Percentiles rank a stretch among this genome's conserved stretches.
Evolutionary conservation across 2,113 vertebrate species (phyloP).

Genomic region (Cyphomyrus plagiostoma): DNA sequence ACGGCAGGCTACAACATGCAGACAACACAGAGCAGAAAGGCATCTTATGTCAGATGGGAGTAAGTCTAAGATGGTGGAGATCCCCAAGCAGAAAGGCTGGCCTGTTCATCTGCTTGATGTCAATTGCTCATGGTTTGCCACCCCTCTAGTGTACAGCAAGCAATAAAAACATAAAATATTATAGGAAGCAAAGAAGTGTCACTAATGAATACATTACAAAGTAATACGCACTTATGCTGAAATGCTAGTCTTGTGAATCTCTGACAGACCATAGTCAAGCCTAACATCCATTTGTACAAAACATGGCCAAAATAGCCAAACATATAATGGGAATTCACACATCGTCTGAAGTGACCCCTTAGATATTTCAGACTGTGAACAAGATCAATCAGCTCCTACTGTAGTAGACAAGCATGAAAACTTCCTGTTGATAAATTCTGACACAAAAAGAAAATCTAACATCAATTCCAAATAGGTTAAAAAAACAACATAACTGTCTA

Average conservation of each 20-base stretch:
- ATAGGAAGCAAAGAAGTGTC: not conserved
- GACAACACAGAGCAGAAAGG: not conserved
- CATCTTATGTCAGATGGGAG: not conserved
- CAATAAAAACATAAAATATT: not conserved
- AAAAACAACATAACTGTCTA: not conserved
- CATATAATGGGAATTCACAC: not conserved
- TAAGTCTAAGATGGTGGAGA: slow-evolving; percentile 2
- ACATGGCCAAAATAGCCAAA: not conserved
- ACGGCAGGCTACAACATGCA: not conserved
- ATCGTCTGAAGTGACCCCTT: not conserved
- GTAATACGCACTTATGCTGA: not conserved
- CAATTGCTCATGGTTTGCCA: not conserved
- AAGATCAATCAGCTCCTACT: not conserved
- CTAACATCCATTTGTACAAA: not conserved
- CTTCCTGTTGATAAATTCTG: not conserved
- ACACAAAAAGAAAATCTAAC: not conserved
- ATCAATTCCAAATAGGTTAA: not conserved
- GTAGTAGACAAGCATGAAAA: not conserved
- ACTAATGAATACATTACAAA: not conserved
- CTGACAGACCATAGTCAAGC: not conserved
- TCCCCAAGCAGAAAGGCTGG: not conserved
- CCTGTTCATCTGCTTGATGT: not conserved
- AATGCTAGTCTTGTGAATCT: not conserved
- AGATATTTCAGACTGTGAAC: not conserved
- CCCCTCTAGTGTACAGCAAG: not conserved